phyloP scores from a whole-genome alignment of 2,888 invertebrate genomes.

The Acrobasis suavella region DNA sequence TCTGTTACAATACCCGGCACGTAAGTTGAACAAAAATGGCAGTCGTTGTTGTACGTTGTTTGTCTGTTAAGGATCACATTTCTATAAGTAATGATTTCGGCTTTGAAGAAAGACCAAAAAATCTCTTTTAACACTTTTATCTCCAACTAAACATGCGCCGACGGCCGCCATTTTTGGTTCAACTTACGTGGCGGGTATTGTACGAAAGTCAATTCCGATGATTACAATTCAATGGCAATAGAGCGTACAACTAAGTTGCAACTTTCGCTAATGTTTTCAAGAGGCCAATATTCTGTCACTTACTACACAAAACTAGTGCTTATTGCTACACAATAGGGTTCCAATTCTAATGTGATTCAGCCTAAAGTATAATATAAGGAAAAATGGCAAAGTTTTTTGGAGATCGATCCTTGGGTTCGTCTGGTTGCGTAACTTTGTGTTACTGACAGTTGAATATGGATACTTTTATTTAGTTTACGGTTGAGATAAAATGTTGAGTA shows the following conservation, averaged over 20 bases:
- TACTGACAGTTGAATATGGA: slow-evolving; percentile 18
- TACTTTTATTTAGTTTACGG: background rate
- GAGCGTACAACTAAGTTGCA: slow-evolving; percentile 1
- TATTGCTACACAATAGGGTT: background rate
- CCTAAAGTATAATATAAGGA: slow-evolving; percentile 1
- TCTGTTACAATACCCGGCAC: too few species aligned
- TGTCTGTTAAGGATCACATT: too few species aligned
- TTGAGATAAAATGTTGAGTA: too few species aligned
- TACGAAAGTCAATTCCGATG: background rate
- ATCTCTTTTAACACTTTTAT: too few species aligned
- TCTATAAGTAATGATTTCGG: too few species aligned
- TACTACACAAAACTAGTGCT: background rate
- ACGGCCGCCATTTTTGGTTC: too few species aligned
- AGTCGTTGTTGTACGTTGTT: too few species aligned
- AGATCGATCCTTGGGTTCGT: background rate
- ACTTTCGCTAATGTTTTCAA: slow-evolving; percentile 7
- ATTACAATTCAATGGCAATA: background rate
- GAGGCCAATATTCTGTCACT: slow-evolving; percentile 5
- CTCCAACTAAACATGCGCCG: too few species aligned
- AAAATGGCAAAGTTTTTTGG: slow-evolving; percentile 7
- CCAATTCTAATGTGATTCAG: background rate
- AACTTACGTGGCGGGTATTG: too few species aligned
- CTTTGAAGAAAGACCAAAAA: too few species aligned
- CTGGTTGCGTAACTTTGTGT: background rate
- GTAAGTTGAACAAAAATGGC: too few species aligned